phyloP scores from a whole-genome alignment of 2,797 vertebrate genomes.

The Parauchenoglanis punctatus region DNA sequence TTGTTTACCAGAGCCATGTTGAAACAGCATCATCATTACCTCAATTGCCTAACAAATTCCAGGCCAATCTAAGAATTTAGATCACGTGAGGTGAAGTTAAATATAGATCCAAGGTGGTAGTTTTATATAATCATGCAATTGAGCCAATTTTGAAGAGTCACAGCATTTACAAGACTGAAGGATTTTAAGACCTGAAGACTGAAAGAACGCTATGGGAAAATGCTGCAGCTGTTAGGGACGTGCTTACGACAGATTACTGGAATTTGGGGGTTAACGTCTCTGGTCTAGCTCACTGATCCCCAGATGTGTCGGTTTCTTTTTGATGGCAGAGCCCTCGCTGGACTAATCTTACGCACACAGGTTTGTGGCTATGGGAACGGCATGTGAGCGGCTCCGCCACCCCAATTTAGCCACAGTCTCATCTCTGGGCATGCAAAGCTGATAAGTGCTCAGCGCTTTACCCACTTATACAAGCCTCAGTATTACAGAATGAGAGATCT shows the following conservation, averaged over 20 bases:
- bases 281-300: conserved; percentile 72
- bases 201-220: conserved; percentile 41
- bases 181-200: not conserved
- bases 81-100: not conserved
- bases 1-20: conserved; percentile 31
- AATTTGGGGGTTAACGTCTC: conserved; percentile 70
- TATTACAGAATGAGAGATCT: conserved; percentile 15
- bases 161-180: not conserved
- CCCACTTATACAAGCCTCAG: not conserved
- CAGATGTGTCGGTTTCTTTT: conserved; percentile 64
- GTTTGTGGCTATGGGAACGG: conserved; percentile 40
- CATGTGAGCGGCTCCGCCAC: conserved; percentile 37
- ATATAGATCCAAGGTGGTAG: not conserved
- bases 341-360: conserved; percentile 30
- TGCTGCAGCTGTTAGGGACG: conserved; percentile 66
- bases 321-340: conserved; percentile 24
- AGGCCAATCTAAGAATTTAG: not conserved
- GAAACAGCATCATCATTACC: conserved; percentile 30
- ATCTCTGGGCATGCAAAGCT: conserved; percentile 13
- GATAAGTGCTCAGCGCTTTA: conserved; percentile 40
- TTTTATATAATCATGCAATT: not conserved
- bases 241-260: conserved; percentile 68
- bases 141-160: not conserved
- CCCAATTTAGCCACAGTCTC: conserved; percentile 19
- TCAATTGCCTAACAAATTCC: conserved; percentile 13